Evolutionary conservation across 2,888 invertebrate genomes (phyloP).

Genomic region (Tipula unca): DNA sequence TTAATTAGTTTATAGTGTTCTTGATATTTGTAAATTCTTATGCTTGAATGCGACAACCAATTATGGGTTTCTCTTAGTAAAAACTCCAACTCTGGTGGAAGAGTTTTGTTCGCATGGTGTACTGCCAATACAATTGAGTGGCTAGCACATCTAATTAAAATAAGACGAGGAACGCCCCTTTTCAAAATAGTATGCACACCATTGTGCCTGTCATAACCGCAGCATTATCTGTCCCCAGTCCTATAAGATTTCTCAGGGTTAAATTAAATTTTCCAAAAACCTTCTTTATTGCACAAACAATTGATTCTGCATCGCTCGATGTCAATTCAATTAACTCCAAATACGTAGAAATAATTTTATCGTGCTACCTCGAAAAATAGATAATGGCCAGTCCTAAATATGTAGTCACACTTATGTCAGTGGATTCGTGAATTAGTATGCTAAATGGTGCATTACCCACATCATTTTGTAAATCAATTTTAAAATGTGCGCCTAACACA

Average conservation of each 20-base stretch:
- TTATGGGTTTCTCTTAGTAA: slow-evolving; percentile 27
- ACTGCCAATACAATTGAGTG: slow-evolving; percentile 14
- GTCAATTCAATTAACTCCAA: too few relatives aligned
- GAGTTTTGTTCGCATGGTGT: not conserved
- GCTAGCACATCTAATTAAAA: slow-evolving; percentile 15
- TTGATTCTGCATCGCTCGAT: not conserved
- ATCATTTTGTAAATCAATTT: not conserved
- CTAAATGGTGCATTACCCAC: not conserved
- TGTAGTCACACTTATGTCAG: not conserved
- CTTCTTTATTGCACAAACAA: not conserved
- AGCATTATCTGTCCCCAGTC: slow-evolving; percentile 21
- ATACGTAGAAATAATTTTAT: too few relatives aligned
- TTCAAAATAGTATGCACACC: not conserved
- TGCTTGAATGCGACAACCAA: not conserved
- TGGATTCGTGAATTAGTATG: slow-evolving; percentile 19
- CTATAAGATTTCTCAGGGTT: not conserved
- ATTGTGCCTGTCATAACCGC: slow-evolving; percentile 19
- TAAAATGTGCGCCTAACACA: slow-evolving; percentile 20
- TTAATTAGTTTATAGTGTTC: too few relatives aligned
- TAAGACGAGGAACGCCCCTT: not conserved
- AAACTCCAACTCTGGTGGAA: not conserved
- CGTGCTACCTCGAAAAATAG: slow-evolving; percentile 8
- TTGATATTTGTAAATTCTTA: slow-evolving; percentile 25
- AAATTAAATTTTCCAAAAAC: not conserved
- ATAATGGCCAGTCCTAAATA: not conserved